Conservation (phyloP, 1,140 invertebrate genomes). For the Diabrotica undecimpunctata region DNA sequence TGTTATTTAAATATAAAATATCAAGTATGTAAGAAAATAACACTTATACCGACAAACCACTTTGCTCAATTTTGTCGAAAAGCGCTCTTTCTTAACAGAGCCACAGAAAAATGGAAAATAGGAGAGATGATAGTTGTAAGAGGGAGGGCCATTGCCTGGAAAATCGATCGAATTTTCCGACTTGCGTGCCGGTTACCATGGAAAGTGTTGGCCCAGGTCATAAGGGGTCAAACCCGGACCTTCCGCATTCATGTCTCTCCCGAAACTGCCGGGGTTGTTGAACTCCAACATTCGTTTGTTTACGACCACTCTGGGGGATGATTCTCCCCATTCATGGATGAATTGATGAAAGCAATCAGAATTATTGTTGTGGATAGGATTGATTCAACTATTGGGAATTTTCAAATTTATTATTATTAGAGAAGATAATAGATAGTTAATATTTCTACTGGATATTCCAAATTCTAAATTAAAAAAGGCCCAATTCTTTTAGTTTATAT, state of each 20-base stretch:
- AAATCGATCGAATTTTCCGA: constrained; percentile 44
- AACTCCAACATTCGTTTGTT: constrained; percentile 33
- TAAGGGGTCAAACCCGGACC: constrained; percentile 48
- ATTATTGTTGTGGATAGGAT: neutral
- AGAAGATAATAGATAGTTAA: no score
- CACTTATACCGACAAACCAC: no score
- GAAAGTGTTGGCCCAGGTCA: constrained; percentile 50
- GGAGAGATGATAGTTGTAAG: constrained; percentile 21
- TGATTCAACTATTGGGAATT: no score
- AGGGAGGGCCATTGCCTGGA: constrained; percentile 27
- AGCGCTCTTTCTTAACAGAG: no score
- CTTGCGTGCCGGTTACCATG: constrained; percentile 49
- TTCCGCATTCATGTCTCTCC: constrained; percentile 38
- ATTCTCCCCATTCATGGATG: neutral
- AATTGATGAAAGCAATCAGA: neutral
- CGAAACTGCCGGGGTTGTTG: constrained; percentile 27
- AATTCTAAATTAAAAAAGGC: no score
- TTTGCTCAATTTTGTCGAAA: no score
- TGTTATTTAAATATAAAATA: no score
- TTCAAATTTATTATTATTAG: no score
- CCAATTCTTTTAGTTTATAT: no score
- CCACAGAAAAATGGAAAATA: constrained; percentile 15
- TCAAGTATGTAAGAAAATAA: no score
- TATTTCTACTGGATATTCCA: no score
- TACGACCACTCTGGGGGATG: constrained; percentile 24